Conservation (phyloP, 2,797 vertebrate genomes). For the Anguilla megastoma region DNA sequence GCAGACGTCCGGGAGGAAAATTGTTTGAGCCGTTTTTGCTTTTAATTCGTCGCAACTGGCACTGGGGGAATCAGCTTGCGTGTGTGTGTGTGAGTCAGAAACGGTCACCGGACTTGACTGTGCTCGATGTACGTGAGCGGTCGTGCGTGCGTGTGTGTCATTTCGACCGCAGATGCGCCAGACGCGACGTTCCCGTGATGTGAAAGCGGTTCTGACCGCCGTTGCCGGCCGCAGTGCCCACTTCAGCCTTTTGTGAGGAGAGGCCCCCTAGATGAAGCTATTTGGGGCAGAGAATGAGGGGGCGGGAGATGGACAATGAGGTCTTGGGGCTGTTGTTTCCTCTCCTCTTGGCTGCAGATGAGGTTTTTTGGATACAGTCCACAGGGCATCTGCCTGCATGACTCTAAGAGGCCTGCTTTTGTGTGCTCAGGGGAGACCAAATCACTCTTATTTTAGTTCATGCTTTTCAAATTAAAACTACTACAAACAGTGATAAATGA, state of each 20-base stretch:
- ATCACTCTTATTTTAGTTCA: slow-evolving; percentile 41
- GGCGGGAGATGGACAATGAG: slow-evolving; percentile 41
- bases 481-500: neutral
- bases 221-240: neutral
- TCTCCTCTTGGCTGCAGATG: slow-evolving; percentile 42
- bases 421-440: slow-evolving; percentile 10
- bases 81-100: slow-evolving; percentile 38
- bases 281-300: slow-evolving; percentile 19
- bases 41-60: slow-evolving; percentile 13
- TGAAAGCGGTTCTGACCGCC: slow-evolving; percentile 38
- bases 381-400: slow-evolving; percentile 50
- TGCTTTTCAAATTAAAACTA: neutral
- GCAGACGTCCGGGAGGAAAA: neutral
- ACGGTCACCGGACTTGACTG: neutral
- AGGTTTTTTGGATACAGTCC: slow-evolving; percentile 43
- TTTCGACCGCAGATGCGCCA: slow-evolving; percentile 25
- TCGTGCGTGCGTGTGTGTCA: slow-evolving; percentile 37
- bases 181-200: slow-evolving; percentile 39
- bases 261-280: slow-evolving; percentile 18
- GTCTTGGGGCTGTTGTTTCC: slow-evolving; percentile 43
- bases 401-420: slow-evolving; percentile 49
- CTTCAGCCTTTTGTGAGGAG: slow-evolving; percentile 23
- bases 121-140: slow-evolving; percentile 2
- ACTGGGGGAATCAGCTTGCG: neutral
- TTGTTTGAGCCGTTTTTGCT: slow-evolving; percentile 14